Evolutionary conservation across 1,140 invertebrate species (phyloP).

Genomic region (Lepeophtheirus salmonis): DNA sequence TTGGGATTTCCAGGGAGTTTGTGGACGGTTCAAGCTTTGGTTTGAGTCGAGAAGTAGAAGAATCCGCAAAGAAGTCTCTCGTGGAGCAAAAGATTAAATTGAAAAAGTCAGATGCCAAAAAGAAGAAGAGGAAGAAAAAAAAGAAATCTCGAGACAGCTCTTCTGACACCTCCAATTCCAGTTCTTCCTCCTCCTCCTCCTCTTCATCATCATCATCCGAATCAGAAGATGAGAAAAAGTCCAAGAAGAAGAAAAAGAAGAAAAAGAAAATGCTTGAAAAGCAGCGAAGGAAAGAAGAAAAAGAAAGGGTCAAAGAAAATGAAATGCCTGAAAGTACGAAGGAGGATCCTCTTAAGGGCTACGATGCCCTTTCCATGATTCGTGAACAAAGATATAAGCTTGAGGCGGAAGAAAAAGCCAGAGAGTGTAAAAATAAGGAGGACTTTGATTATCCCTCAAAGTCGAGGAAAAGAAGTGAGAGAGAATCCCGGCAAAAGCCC

Average conservation of each 20-base stretch:
- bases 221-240: constrained; percentile 25
- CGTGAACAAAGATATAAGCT: not conserved
- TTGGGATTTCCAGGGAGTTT: constrained; percentile 81
- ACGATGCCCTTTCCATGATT: not conserved
- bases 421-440: too few relatives aligned
- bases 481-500: too few relatives aligned
- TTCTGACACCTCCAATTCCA: constrained; percentile 19
- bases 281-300: not conserved
- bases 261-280: constrained; percentile 25
- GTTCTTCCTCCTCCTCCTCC: constrained; percentile 13
- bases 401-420: not conserved
- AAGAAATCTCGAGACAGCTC: constrained; percentile 17
- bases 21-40: constrained; percentile 83
- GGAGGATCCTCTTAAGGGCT: constrained; percentile 1
- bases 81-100: constrained; percentile 22
- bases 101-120: constrained; percentile 19
- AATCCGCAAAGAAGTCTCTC: constrained; percentile 35
- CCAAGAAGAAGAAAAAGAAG: constrained; percentile 27
- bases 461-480: too few relatives aligned
- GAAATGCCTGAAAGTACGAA: too few relatives aligned
- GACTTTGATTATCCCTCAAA: too few relatives aligned
- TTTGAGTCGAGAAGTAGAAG: constrained; percentile 55
- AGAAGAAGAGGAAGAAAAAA: constrained; percentile 21
- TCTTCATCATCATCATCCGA: constrained; percentile 21
- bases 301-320: not conserved